Conservation (phyloP, 2,113 vertebrate genomes). For the Ramphastos sulfuratus region DNA sequence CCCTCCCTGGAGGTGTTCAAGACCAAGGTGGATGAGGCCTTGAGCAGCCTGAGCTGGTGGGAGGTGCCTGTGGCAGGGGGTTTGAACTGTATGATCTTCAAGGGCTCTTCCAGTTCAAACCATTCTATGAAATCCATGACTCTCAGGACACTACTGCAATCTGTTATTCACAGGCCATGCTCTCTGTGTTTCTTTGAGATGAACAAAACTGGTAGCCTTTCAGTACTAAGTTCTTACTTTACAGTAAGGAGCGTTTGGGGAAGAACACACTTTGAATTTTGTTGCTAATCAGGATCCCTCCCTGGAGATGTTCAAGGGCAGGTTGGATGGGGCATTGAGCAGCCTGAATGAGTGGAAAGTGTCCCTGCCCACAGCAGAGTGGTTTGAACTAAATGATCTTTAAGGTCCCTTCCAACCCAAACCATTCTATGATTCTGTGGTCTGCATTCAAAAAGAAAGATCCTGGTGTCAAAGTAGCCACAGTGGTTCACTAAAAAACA, state of each 20-base stretch:
- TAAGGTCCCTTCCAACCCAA: no score
- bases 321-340: no score
- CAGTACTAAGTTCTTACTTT: not conserved
- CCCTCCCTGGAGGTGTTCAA: no score
- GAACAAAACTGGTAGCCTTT: not conserved
- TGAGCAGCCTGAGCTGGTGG: no score
- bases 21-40: no score
- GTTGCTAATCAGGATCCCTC: not conserved
- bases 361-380: no score
- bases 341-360: no score
- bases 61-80: no score
- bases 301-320: not conserved
- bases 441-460: not conserved
- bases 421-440: not conserved
- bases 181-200: not conserved
- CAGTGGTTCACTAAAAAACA: not conserved
- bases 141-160: not conserved
- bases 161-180: not conserved
- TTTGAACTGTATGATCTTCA: no score
- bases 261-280: not conserved
- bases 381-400: no score
- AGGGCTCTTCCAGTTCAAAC: no score
- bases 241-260: not conserved
- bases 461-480: not conserved
- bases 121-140: no score